Conservation (phyloP, 2,797 vertebrate species). For the Mormyrus hasselquistii region DNA sequence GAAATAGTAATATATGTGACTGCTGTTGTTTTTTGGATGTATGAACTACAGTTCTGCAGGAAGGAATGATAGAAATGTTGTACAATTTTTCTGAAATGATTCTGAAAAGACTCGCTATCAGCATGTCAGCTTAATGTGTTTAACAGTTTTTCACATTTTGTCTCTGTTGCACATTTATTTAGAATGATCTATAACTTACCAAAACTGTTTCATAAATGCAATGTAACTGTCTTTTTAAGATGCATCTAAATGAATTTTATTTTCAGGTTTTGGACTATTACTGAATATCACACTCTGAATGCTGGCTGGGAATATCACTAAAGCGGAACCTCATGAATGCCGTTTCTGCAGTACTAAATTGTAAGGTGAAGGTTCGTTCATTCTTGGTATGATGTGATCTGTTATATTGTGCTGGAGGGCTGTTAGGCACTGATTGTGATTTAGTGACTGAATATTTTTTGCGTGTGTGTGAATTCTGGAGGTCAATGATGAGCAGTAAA, state of each 20-base stretch:
- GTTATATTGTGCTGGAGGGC: neutral
- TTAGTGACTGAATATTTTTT: neutral
- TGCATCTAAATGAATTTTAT: neutral
- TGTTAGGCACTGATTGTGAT: neutral
- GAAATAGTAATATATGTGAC: neutral
- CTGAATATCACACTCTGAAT: neutral
- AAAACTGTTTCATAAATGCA: neutral
- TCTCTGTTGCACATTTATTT: neutral
- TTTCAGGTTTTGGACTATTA: neutral
- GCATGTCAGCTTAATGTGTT: neutral
- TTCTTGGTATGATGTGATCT: neutral
- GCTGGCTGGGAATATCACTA: neutral
- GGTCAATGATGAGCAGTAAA: slow-evolving; percentile 55
- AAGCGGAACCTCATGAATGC: no score
- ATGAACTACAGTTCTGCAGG: neutral
- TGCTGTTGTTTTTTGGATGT: neutral
- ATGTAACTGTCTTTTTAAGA: neutral
- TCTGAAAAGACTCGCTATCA: neutral
- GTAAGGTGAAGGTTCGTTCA: neutral
- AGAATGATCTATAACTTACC: neutral
- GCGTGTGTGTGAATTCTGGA: neutral
- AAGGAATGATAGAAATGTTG: neutral
- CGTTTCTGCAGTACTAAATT: neutral
- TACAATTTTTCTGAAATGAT: neutral
- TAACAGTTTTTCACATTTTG: neutral